Percentiles rank a stretch among this genome's conserved stretches.
Conservation (phyloP, 2,888 invertebrate species). For the Cryptosula pallasiana region DNA sequence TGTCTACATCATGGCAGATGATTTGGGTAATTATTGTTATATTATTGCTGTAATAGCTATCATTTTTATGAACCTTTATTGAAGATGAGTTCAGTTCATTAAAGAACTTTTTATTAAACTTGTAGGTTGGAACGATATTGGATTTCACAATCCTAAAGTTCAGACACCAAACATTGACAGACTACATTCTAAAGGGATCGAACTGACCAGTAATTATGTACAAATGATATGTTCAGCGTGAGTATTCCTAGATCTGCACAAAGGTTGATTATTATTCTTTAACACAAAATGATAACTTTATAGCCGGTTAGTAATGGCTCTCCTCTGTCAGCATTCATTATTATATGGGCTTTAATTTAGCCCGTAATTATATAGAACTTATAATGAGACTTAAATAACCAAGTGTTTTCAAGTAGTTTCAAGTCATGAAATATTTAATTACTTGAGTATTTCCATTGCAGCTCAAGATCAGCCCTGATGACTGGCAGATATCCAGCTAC, state of each 20-base stretch:
- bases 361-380: no score
- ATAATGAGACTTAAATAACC: no score
- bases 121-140: conserved; percentile 18
- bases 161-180: conserved; percentile 5
- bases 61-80: no score
- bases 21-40: background rate
- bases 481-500: background rate
- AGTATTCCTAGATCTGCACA: background rate
- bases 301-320: no score
- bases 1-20: background rate
- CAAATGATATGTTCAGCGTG: background rate
- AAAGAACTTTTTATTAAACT: background rate
- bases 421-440: background rate
- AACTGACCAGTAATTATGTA: background rate
- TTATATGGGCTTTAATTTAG: no score
- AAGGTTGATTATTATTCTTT: no score
- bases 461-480: background rate
- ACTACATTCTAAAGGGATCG: background rate
- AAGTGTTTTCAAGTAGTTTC: background rate
- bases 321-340: no score
- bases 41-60: no score
- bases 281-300: no score
- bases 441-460: background rate
- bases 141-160: conserved; percentile 2
- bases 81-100: no score